Conservation (phyloP, 1,140 invertebrate genomes). For the Papilio helenus region DNA sequence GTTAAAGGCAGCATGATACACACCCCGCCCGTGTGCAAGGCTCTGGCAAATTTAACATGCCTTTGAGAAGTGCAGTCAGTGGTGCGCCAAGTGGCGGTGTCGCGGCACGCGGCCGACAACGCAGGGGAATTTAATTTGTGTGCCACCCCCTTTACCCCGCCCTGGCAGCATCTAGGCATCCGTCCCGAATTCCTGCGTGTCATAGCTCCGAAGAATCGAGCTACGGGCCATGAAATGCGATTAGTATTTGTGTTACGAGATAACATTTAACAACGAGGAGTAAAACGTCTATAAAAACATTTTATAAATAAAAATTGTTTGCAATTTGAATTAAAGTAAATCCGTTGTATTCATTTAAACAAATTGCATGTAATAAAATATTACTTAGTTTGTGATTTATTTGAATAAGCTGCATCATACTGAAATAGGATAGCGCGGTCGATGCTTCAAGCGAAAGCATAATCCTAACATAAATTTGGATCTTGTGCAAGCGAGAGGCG, state of each 20-base stretch:
- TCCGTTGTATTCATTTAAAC: background rate
- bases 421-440: background rate
- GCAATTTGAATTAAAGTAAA: too few species aligned
- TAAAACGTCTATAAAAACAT: too few species aligned
- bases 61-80: too few species aligned
- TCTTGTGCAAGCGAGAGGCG: constrained; percentile 3
- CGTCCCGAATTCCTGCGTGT: background rate
- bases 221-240: background rate
- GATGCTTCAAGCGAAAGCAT: constrained; percentile 8
- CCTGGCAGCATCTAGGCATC: background rate
- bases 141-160: background rate
- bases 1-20: too few species aligned
- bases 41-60: too few species aligned
- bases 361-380: background rate
- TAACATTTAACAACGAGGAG: too few species aligned
- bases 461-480: constrained; percentile 25
- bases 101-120: background rate
- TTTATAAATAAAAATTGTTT: too few species aligned
- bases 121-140: constrained; percentile 2
- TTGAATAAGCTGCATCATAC: background rate
- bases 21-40: too few species aligned
- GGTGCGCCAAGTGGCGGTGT: background rate
- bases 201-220: background rate
- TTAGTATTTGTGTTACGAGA: background rate
- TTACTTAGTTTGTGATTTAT: background rate